Conservation (phyloP, 1,140 invertebrate species). For the Phymastichus coffea region DNA sequence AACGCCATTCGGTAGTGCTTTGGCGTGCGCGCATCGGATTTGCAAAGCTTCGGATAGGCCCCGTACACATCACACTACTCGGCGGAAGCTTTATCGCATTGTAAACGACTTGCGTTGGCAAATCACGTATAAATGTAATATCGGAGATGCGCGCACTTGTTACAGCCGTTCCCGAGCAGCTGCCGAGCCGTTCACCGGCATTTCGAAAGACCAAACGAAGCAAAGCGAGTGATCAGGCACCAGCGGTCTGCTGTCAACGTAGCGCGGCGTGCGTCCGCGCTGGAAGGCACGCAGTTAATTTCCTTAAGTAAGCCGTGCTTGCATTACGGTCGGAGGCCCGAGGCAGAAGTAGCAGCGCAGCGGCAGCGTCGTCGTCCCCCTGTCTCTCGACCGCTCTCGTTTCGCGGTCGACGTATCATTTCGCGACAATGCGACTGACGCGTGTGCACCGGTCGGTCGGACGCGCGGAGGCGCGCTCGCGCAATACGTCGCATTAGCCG, state of each 20-base stretch:
- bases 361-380: no score
- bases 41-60: not conserved
- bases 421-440: constrained; percentile 17
- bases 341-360: no score
- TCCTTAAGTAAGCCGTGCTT: not conserved
- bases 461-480: not conserved
- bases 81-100: not conserved
- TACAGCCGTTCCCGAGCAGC: no score
- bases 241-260: no score
- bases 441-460: not conserved
- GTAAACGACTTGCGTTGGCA: not conserved
- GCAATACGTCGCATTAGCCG: not conserved
- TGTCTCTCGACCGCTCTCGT: no score
- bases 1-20: no score
- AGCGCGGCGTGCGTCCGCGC: no score
- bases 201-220: no score
- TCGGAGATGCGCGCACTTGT: no score
- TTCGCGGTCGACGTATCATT: constrained; percentile 13
- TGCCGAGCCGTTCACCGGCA: no score
- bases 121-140: not conserved
- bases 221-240: no score
- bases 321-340: not conserved
- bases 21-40: not conserved
- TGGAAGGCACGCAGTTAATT: constrained; percentile 1
- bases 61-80: no score